These are phyloP conservation scores for Hyperoplus immaculatus DNA, from an alignment of 2,797 vertebrate genomes.

Conservation along the genomic window DNA sequence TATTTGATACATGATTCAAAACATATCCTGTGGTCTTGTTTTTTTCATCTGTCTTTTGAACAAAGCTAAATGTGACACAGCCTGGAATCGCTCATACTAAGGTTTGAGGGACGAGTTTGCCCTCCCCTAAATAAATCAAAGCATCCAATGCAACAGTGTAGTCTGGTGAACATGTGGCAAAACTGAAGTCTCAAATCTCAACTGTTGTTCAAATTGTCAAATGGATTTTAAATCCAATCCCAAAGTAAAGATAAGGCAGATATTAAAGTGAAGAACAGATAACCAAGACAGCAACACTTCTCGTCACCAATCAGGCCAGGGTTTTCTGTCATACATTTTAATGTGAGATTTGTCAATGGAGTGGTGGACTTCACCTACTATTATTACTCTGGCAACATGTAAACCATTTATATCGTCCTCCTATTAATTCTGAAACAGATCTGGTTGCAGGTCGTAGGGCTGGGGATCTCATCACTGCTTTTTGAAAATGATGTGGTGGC, in stretches of 20 bases:
- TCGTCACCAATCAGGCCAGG: background rate
- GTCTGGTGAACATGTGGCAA: conserved; percentile 47
- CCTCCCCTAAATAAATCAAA: conserved; percentile 18
- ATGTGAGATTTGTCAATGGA: background rate
- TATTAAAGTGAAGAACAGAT: background rate
- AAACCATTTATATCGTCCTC: background rate
- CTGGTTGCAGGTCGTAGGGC: too few relatives aligned
- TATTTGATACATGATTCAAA: background rate
- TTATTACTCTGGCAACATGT: background rate
- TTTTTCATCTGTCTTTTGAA: background rate
- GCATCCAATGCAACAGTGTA: background rate
- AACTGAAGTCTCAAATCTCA: conserved; percentile 42
- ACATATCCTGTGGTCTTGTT: background rate
- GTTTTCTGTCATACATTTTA: background rate
- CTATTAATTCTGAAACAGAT: background rate
- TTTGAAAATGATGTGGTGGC: too few relatives aligned
- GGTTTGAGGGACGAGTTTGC: conserved; percentile 2
- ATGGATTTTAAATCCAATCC: conserved; percentile 38
- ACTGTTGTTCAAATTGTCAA: conserved; percentile 41
- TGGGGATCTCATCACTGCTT: too few relatives aligned
- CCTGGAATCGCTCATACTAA: background rate
- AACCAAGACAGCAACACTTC: background rate
- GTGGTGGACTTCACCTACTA: background rate
- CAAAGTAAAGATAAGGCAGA: background rate
- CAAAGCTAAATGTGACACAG: conserved; percentile 6